phyloP scores from a whole-genome alignment of 2,797 vertebrate species.

The Ptychobarbus kaznakovi region DNA sequence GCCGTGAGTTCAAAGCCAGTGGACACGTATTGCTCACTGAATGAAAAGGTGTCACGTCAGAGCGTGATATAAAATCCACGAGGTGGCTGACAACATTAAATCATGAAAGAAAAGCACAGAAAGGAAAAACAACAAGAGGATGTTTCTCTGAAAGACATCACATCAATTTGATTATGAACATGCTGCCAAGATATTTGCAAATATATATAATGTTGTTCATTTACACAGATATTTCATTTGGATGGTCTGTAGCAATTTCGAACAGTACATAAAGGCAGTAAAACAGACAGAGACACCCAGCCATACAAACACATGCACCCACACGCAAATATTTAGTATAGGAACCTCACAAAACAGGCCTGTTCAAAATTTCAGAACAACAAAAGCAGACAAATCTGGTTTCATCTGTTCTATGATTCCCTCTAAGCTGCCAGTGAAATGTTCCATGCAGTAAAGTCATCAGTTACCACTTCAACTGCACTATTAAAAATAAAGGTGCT shows the following conservation, averaged over 20 bases:
- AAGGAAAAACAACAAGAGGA: conserved; percentile 17
- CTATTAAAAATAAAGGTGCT: no score
- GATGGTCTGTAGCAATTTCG: conserved; percentile 22
- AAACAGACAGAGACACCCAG: conserved; percentile 46
- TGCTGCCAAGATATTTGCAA: conserved; percentile 48
- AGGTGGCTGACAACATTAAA: conserved; percentile 10
- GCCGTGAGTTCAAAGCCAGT: neutral
- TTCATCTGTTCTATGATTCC: conserved; percentile 20
- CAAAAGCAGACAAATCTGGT: conserved; percentile 44
- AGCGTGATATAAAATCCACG: neutral
- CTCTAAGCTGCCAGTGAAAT: conserved; percentile 34
- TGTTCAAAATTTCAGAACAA: conserved; percentile 7
- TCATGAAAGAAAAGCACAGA: conserved; percentile 3
- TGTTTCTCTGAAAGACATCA: conserved; percentile 38
- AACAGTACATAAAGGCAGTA: conserved; percentile 51
- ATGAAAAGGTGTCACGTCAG: conserved; percentile 27
- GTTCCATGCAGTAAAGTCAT: neutral
- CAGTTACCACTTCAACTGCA: neutral
- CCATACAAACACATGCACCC: conserved; percentile 40
- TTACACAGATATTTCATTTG: conserved; percentile 46
- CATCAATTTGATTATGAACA: conserved; percentile 40
- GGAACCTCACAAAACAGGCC: conserved; percentile 34
- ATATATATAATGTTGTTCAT: conserved; percentile 37
- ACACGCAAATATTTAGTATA: neutral
- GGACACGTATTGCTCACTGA: conserved; percentile 27